Base-by-base conservation (phyloP, 1,140 invertebrate species). In the Diorhabda sublineata region DNA sequence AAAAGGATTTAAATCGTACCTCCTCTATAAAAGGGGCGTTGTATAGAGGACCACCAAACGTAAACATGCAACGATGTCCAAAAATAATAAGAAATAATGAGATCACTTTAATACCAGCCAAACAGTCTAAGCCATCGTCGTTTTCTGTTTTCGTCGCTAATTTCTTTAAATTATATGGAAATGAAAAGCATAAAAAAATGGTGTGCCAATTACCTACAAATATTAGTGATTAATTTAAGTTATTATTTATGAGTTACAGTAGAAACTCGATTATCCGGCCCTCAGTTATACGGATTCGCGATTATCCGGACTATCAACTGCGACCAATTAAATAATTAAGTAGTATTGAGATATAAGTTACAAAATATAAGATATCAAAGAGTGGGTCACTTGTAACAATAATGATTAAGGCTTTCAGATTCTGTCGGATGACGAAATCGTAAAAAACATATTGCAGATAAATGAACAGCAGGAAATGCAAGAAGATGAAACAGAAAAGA, bases 71-170 rank as follows among this genome's bases (percentile, higher is more conserved):
- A 4, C 86, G 84, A 73, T 91, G 89, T 4, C 88, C 87, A 44
- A 82, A 81, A 0, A 90, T 82, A 60, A 91, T 89, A 56, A 89
- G 82, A 5, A 87, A 71, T 88, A 90, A 90, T 0, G 87, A 82
- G 6, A 89, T 74, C n/a, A 87, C 84, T 77, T 87, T 88, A 42
- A 90, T 86, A 3, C 89, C 89, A 58, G 87, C 84, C 64, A 90
- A 83, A 66, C 87, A 88, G 69, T 88, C 86, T 45, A 89, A 77
- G 45, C 83, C 74, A 85, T 86, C 67, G 84, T 83, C 75, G 87
- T 87, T 78, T 83, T 80, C 43, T 83, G 86, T 70, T 85, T 71
- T 45, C 9, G 69, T 63, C 42, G 67, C 73, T 41, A 74, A 44
- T 66, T 73, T 73, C 26, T 69, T 69, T 3, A 69, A 62, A 61